These are phyloP conservation scores for Nudaria mundana DNA, from an alignment of 2,888 invertebrate species.

Conservation along the genomic window DNA sequence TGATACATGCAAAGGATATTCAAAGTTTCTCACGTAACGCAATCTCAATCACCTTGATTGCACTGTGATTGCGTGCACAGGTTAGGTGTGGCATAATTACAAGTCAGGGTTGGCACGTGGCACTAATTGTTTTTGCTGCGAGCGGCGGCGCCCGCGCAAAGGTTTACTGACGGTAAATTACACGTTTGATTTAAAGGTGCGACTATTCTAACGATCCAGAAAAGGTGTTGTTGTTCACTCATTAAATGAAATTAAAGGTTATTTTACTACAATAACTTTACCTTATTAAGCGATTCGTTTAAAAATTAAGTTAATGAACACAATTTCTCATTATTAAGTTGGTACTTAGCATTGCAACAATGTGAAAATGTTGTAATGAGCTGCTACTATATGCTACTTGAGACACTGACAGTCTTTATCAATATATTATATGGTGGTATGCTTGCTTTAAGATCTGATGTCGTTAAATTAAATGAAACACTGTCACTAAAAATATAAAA, in stretches of 20 bases:
- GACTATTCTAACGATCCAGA: slow-evolving; percentile 14
- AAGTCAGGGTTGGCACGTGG: slow-evolving; percentile 58
- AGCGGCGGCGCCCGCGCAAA: slow-evolving; percentile 32
- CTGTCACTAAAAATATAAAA: too few species aligned
- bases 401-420: too few species aligned
- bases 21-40: slow-evolving; percentile 6
- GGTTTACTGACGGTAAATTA: slow-evolving; percentile 59
- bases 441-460: too few species aligned
- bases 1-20: not conserved
- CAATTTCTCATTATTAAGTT: too few species aligned
- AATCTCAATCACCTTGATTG: slow-evolving; percentile 13
- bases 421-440: too few species aligned
- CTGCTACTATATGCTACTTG: too few species aligned
- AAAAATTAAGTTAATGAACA: too few species aligned
- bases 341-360: too few species aligned
- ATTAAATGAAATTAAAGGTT: slow-evolving; percentile 9
- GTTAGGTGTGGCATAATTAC: slow-evolving; percentile 45
- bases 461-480: too few species aligned
- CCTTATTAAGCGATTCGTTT: too few species aligned
- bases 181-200: slow-evolving; percentile 49
- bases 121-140: slow-evolving; percentile 58
- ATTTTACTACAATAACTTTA: too few species aligned
- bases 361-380: too few species aligned
- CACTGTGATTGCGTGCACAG: slow-evolving; percentile 35
- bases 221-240: slow-evolving; percentile 10